Evolutionary conservation across 1,140 invertebrate species (phyloP).

Genomic region (Hetaerina americana): DNA sequence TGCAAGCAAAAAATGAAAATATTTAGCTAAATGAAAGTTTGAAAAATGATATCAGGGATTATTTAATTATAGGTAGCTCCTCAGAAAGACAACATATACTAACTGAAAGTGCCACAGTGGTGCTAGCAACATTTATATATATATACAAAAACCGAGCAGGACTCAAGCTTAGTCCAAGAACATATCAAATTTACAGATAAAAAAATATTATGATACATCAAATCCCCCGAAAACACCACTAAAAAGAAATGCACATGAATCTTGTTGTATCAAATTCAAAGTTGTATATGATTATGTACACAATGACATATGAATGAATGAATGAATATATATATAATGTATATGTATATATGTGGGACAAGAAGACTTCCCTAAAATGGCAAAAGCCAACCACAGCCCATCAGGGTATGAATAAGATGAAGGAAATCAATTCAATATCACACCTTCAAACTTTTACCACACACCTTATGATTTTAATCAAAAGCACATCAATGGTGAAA

Average conservation of each 20-base stretch:
- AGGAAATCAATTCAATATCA: neutral
- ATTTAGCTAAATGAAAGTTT: neutral
- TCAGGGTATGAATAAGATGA: neutral
- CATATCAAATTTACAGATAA: constrained; percentile 1
- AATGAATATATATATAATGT: too few species aligned
- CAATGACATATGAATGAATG: neutral
- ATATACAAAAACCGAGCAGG: neutral
- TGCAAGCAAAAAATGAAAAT: neutral
- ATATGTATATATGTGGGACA: too few species aligned
- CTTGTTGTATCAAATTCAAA: neutral
- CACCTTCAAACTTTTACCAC: neutral
- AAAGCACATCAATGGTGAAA: neutral
- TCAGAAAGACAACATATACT: neutral
- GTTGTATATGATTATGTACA: neutral
- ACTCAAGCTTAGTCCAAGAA: neutral
- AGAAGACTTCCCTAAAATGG: neutral
- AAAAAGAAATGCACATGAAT: neutral
- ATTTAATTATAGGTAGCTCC: neutral
- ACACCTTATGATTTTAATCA: neutral
- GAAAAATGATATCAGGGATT: neutral
- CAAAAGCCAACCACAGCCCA: neutral
- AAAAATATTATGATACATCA: neutral
- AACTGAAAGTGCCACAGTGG: neutral
- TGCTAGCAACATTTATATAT: neutral
- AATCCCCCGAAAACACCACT: neutral